Conservation (phyloP, 2,113 vertebrate genomes). For the Notarius lentiginosus region DNA sequence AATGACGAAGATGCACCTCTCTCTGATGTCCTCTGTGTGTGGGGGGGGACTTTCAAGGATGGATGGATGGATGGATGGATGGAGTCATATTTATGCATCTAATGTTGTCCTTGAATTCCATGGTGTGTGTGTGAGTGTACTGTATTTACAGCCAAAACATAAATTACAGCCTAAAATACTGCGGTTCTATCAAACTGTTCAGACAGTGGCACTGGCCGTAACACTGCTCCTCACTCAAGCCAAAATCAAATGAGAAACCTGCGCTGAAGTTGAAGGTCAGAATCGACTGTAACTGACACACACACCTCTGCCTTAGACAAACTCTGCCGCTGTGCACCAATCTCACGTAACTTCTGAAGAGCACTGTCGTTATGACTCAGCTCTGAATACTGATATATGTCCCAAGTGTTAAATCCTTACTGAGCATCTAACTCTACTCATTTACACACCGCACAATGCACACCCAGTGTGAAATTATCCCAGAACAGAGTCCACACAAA, state of each 20-base stretch:
- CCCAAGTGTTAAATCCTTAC: neutral
- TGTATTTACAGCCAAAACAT: too few species aligned
- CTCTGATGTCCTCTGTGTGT: too few species aligned
- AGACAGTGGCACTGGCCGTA: too few species aligned
- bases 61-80: too few species aligned
- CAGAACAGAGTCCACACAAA: neutral
- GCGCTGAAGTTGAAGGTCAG: neutral
- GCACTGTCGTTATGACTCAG: neutral
- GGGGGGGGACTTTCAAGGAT: too few species aligned
- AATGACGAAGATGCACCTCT: too few species aligned
- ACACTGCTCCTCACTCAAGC: neutral
- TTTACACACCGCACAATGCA: neutral
- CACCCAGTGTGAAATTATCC: neutral
- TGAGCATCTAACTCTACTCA: neutral
- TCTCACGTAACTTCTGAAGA: neutral
- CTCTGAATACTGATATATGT: neutral
- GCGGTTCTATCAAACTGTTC: too few species aligned
- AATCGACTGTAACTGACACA: neutral
- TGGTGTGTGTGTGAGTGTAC: too few species aligned
- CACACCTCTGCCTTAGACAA: neutral
- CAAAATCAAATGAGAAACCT: neutral
- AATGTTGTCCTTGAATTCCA: too few species aligned
- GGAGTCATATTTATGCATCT: too few species aligned
- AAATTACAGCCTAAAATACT: too few species aligned
- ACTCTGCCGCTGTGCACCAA: neutral